These are phyloP conservation scores for Ovibos moschatus DNA, from an alignment of 2,113 vertebrate genomes.

Conservation along the genomic window DNA sequence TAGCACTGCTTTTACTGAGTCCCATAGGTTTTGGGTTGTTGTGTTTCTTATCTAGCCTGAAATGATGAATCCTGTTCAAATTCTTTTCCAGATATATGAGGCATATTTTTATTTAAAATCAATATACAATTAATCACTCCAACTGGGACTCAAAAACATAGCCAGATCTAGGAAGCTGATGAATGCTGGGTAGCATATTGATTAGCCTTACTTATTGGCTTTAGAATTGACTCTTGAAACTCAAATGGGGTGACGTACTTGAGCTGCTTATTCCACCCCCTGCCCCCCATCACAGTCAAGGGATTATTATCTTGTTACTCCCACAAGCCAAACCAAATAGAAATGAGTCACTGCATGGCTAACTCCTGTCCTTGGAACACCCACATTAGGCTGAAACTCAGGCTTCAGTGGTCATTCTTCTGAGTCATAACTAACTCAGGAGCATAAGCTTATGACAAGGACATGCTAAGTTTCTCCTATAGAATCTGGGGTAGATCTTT, in stretches of 20 bases:
- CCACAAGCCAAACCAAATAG: constrained; percentile 30
- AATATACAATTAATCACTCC: background rate
- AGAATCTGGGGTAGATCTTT: background rate
- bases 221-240: background rate
- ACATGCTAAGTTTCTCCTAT: background rate
- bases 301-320: background rate
- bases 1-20: background rate
- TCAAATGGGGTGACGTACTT: background rate
- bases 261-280: background rate
- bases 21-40: background rate
- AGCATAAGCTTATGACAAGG: background rate
- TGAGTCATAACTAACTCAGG: constrained; percentile 32
- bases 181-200: background rate
- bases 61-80: background rate
- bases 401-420: background rate
- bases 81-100: background rate
- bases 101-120: background rate
- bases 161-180: background rate
- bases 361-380: background rate
- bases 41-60: background rate
- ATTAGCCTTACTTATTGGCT: background rate
- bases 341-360: constrained; percentile 48
- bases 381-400: constrained; percentile 35
- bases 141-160: background rate
- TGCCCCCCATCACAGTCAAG: background rate